Evolutionary conservation across 2,797 vertebrate species (phyloP), one percentile per base, ranked within the genome.

Genomic region (Muraenolepis orangiensis): DNA sequence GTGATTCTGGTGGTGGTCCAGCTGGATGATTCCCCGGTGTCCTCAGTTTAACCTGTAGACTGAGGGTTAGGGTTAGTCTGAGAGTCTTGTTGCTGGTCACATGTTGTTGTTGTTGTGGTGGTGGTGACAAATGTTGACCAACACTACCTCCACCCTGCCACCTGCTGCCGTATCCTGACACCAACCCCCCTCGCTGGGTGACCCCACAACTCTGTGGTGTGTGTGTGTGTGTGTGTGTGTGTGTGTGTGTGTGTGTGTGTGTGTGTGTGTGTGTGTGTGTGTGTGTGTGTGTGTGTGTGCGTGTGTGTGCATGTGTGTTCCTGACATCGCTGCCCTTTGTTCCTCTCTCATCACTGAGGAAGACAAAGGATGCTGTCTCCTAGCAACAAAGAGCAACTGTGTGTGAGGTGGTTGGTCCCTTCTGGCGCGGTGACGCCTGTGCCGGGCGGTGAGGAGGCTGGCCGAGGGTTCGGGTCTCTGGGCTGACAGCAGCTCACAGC

Each of bases 321-420:
- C 88, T 91, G 83, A 91, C 89, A 92, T 93, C 87, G 81, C 82
- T 84, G 82, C 82, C 85, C 91, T 90, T 94, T 93, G 91, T 93
- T 87, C 81, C 68, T 69, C 75, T 68, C 66, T 79, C 67, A 78
- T 57, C 76, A 40, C 8, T 70, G 61, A 76, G 76, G 80, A 79
- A 80, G 74, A 93, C 92, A 93, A 93, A 84, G 76, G 89, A 84
- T 83, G 89, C 91, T 93, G 89, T 94, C 80, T 90, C 69, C 70
- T 66, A 34, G 71, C 80, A 86, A 93, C 91, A 94, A 93, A 92
- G 86, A 86, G 75, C 76, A 76, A 84, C 84, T 89, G 80, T 92
- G 87, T 89, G 81, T 83, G 34, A 36, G 81, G 72, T 74, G 36
- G 79, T 75, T 80, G 72, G 77, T 69, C 77, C 86, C 80, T 76